These are phyloP conservation scores for Stenurella melanura DNA, from an alignment of 2,888 invertebrate species.

Conservation along the genomic window DNA sequence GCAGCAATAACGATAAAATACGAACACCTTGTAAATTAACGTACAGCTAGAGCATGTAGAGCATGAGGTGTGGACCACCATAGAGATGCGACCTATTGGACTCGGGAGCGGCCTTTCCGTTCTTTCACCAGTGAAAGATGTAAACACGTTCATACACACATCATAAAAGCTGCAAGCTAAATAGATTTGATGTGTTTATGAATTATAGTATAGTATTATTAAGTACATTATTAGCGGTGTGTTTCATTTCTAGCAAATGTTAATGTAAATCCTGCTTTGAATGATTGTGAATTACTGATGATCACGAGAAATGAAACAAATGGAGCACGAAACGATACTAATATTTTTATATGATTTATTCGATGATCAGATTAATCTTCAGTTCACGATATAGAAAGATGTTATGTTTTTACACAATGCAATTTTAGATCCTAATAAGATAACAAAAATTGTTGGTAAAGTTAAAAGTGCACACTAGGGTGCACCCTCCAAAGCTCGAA, in stretches of 20 bases:
- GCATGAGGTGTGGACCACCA: conserved; percentile 59
- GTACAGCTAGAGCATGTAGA: conserved; percentile 51
- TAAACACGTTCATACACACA: conserved; percentile 41
- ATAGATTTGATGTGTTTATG: conserved; percentile 28
- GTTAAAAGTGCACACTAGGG: no score
- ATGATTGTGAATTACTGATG: not conserved
- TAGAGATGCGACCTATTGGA: conserved; percentile 55
- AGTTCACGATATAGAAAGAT: no score
- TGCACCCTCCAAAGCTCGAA: no score
- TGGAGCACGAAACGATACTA: not conserved
- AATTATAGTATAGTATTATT: not conserved
- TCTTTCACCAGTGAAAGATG: conserved; percentile 51
- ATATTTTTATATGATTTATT: not conserved
- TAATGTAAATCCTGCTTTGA: not conserved
- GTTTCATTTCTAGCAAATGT: not conserved
- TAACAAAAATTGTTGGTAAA: no score
- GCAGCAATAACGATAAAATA: conserved; percentile 42
- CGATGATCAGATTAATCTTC: not conserved
- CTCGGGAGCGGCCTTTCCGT: conserved; percentile 54
- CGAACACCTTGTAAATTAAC: conserved; percentile 37
- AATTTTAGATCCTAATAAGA: no score
- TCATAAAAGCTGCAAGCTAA: conserved; percentile 44
- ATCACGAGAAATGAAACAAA: not conserved
- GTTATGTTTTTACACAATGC: not conserved
- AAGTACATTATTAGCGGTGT: not conserved